A percentile compares a stretch with the other conserved stretches of the same genome.
Conservation (phyloP, 2,113 vertebrate genomes). For the Archocentrus centrarchus region DNA sequence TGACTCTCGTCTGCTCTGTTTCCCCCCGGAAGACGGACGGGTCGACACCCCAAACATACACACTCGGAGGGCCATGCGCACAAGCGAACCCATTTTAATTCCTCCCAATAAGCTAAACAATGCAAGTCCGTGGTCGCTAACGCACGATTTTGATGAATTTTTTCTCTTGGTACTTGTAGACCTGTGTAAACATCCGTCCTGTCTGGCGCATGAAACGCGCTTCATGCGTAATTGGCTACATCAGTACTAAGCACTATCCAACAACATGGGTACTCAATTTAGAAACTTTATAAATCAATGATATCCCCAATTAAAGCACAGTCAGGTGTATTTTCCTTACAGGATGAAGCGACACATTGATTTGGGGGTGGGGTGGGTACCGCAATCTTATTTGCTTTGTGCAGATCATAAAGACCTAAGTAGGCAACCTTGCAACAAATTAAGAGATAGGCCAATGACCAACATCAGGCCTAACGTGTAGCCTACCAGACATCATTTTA, state of each 20-base stretch:
- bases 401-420: neutral
- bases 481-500: constrained; percentile 24
- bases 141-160: neutral
- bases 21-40: constrained; percentile 51
- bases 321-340: neutral
- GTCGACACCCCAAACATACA: constrained; percentile 19
- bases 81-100: constrained; percentile 1
- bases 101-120: neutral
- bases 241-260: neutral
- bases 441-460: neutral
- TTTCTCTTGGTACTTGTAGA: constrained; percentile 11
- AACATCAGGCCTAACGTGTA: neutral
- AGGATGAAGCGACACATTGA: neutral
- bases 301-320: neutral
- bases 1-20: constrained; percentile 56
- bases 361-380: neutral
- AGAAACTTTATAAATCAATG: neutral
- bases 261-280: neutral
- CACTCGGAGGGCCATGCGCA: neutral
- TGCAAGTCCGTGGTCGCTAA: neutral
- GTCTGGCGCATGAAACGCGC: neutral
- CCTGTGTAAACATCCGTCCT: constrained; percentile 34
- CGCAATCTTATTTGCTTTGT: neutral
- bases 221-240: constrained; percentile 7
- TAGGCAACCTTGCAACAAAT: constrained; percentile 3